These are phyloP conservation scores for Lagopus leucura DNA, from an alignment of 2,113 vertebrate genomes.

Conservation along the genomic window DNA sequence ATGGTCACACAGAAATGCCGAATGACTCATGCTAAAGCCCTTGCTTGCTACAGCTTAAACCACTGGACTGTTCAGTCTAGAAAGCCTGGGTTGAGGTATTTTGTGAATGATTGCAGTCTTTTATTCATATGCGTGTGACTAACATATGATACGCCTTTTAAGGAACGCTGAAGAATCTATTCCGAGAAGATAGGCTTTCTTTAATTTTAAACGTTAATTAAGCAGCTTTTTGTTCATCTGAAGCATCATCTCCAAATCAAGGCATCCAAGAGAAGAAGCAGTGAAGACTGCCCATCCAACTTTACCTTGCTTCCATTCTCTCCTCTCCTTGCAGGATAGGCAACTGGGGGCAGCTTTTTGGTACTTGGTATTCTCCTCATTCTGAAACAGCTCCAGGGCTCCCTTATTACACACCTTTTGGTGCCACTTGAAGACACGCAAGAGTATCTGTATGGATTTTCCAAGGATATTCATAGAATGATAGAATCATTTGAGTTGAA, in stretches of 20 bases:
- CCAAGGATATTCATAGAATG: neutral
- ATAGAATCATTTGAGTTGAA: too few relatives aligned
- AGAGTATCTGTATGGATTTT: neutral
- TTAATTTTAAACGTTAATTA: neutral
- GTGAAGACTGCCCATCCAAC: neutral
- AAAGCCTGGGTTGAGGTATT: neutral
- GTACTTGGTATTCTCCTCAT: neutral
- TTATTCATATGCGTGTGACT: neutral
- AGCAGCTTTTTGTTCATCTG: neutral
- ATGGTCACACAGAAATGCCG: neutral
- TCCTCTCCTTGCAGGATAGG: neutral
- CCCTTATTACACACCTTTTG: neutral
- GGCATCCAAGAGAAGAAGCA: neutral
- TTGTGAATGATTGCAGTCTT: slow-evolving; percentile 12
- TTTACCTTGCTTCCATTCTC: accelerated
- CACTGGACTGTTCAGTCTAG: neutral
- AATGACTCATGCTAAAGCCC: neutral
- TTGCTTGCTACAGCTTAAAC: neutral
- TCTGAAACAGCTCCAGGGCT: neutral
- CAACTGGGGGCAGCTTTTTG: neutral
- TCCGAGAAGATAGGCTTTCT: neutral
- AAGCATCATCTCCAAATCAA: neutral
- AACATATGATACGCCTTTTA: neutral
- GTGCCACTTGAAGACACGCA: neutral
- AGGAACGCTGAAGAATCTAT: neutral